Evolutionary conservation across 2,888 invertebrate genomes (phyloP).

Genomic region (Anagyrus pseudococci): DNA sequence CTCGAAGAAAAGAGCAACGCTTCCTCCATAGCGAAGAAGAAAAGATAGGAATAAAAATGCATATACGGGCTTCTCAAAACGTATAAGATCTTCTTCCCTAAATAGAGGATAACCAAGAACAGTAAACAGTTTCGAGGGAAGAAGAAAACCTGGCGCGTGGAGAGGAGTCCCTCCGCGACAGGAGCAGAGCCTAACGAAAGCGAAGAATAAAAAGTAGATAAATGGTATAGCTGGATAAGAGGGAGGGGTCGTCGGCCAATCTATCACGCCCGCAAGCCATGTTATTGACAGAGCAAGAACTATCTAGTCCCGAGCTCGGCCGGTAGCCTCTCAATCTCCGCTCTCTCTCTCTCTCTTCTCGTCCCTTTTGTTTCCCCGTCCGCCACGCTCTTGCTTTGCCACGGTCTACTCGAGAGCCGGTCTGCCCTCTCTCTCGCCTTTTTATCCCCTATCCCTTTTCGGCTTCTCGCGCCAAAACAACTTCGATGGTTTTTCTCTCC

Average conservation of each 20-base stretch:
- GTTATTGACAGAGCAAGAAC: conserved; percentile 60
- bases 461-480: conserved; percentile 17
- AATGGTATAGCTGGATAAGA: conserved; percentile 57
- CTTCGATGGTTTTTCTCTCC: conserved; percentile 16
- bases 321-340: conserved; percentile 27
- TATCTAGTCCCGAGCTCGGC: conserved; percentile 46
- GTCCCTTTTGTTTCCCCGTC: conserved; percentile 16
- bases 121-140: conserved; percentile 49
- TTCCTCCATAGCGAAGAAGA: not conserved
- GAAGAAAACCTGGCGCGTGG: conserved; percentile 22
- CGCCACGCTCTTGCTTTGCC: conserved; percentile 28
- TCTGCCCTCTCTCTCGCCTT: conserved; percentile 11
- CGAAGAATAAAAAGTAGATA: conserved; percentile 59
- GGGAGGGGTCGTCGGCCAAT: conserved; percentile 58
- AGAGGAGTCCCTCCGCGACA: conserved; percentile 1
- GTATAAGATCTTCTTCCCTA: conserved; percentile 22
- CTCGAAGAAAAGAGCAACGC: not conserved
- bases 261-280: conserved; percentile 57
- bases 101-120: conserved; percentile 33
- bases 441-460: conserved; percentile 17
- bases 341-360: conserved; percentile 27
- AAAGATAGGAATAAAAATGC: conserved; percentile 5
- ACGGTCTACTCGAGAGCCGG: conserved; percentile 11
- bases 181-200: conserved; percentile 44
- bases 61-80: conserved; percentile 10